These are phyloP conservation scores for Drosophila recens DNA, from an alignment of 2,888 invertebrate species.

Conservation along the genomic window DNA sequence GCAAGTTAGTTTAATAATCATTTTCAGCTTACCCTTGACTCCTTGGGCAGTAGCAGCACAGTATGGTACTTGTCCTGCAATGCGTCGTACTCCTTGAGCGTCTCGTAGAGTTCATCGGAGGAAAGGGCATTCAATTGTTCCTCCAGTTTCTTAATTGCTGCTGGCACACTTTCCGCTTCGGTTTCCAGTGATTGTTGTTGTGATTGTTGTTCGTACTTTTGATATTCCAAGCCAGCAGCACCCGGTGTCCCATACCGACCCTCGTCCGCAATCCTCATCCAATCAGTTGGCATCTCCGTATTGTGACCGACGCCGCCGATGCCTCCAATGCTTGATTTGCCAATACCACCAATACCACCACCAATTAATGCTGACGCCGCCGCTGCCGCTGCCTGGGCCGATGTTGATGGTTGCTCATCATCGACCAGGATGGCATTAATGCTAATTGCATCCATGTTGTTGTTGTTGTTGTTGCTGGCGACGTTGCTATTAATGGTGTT, in stretches of 20 bases:
- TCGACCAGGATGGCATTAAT: slow-evolving; percentile 72
- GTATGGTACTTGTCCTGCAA: slow-evolving; percentile 91
- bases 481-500: slow-evolving; percentile 19
- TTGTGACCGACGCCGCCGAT: slow-evolving; percentile 68
- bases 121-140: slow-evolving; percentile 80
- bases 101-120: slow-evolving; percentile 86
- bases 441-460: slow-evolving; percentile 68
- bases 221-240: slow-evolving; percentile 86
- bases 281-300: slow-evolving; percentile 84
- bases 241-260: slow-evolving; percentile 88
- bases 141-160: slow-evolving; percentile 74
- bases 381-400: slow-evolving; percentile 67
- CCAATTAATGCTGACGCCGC: slow-evolving; percentile 5
- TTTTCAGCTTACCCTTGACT: slow-evolving; percentile 87
- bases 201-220: slow-evolving; percentile 82
- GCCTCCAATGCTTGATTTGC: slow-evolving; percentile 62
- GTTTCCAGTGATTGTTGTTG: slow-evolving; percentile 58
- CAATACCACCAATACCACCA: slow-evolving; percentile 4
- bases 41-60: slow-evolving; percentile 88
- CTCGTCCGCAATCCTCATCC: slow-evolving; percentile 86
- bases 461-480: slow-evolving; percentile 39
- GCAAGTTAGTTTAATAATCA: not conserved
- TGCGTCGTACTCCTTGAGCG: slow-evolving; percentile 89
- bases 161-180: slow-evolving; percentile 73
- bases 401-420: slow-evolving; percentile 72